Percentiles rank a stretch among this genome's conserved stretches.
These are phyloP conservation scores for Sinohyriopsis cumingii DNA, from an alignment of 2,888 invertebrate species.

Conservation along the genomic window DNA sequence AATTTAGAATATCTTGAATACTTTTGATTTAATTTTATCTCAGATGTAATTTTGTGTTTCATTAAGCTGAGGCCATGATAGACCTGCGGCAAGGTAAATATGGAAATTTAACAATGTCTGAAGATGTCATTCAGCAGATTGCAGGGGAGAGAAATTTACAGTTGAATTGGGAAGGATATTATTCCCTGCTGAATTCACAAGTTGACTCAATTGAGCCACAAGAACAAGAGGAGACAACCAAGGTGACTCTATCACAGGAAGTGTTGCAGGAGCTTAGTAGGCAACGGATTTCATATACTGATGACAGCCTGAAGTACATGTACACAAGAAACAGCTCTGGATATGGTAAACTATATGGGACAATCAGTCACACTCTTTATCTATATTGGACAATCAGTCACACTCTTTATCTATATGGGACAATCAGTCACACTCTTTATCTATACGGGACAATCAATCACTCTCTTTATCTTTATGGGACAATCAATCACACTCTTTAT, in stretches of 20 bases:
- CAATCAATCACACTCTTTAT: conserved; percentile 1
- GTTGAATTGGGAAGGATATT: too few species aligned
- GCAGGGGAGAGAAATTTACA: background rate
- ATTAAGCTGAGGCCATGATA: conserved; percentile 5
- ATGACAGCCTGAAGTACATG: conserved; percentile 40
- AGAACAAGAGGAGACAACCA: too few species aligned
- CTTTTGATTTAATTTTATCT: too few species aligned
- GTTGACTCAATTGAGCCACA: too few species aligned
- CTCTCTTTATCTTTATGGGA: conserved; percentile 1
- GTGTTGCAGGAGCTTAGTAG: conserved; percentile 11
- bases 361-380: conserved; percentile 1
- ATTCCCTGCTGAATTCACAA: too few species aligned
- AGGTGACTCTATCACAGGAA: background rate
- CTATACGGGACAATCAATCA: background rate
- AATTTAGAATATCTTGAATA: too few species aligned
- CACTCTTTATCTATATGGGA: background rate
- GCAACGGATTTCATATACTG: conserved; percentile 22
- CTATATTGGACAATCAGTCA: background rate
- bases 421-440: conserved; percentile 1
- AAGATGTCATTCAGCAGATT: background rate
- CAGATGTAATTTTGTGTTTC: background rate
- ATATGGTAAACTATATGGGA: conserved; percentile 27
- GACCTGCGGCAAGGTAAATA: conserved; percentile 5
- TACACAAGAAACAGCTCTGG: conserved; percentile 15
- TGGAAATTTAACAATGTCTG: background rate